Evolutionary conservation across 2,113 vertebrate genomes (phyloP), one percentile per base, ranked within the genome.

Genomic region (Empidonax alnorum): DNA sequence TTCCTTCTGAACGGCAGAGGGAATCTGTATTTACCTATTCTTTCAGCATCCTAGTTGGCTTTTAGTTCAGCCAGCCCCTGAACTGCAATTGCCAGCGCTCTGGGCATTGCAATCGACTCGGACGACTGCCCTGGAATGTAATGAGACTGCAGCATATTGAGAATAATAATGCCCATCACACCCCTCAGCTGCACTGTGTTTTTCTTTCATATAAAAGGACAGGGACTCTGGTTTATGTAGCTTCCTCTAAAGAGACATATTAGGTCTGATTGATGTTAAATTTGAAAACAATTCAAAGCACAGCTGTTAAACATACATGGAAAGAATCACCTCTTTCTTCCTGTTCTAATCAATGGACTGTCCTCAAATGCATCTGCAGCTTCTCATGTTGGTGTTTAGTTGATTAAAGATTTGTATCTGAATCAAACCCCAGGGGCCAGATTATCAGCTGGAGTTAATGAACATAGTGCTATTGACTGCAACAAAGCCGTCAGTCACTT

Each of bases 401-500:
- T 87, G 41, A 78, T 73, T 85, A 87, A 84, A 89, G 71, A 56
- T 73, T 83, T 83, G 53, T 75, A 39, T 79, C 44, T 82, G 37
- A 82, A 69, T 84, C 84, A 87, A 78, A 46, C 52, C 89, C 91
- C 65, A 72, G 42, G 89, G 84, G 91, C 13, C 41, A 72, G 66
- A 86, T 93, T 62, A 67, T 94, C 91, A 87, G 44, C 6, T 89
- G 73, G 41, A 89, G 62, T 87, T 94, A 94, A 94, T 83, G 66
- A 82, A 79, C 71, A 56, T 14, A 28, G 58, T 1, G 2, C 62
- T 76, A 89, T 87, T 0, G 33, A 82, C 74, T 73, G 44, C 44
- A 69, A 25, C 85, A 83, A 79, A 73, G 63, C 63, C 46, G 46
- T 92, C 63, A 50, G 68, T 88, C 41, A 63, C 46, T 53, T 49